Percentiles rank a stretch among this genome's conserved stretches.
phyloP scores from a whole-genome alignment of 2,113 vertebrate species.

The human (Homo sapiens) region DNA sequence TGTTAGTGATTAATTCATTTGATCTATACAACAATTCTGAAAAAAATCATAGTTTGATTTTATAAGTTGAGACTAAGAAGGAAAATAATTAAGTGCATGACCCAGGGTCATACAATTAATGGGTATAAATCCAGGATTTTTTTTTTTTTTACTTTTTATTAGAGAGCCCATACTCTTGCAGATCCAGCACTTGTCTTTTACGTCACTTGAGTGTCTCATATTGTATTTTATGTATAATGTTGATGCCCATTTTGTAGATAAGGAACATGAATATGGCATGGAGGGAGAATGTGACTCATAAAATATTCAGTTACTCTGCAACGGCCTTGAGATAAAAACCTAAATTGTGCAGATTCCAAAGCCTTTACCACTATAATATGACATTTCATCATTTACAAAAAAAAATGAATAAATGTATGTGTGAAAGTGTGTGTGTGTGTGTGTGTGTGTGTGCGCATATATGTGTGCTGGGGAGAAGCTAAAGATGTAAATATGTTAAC shows the following conservation, averaged over 20 bases:
- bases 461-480: rapidly evolving
- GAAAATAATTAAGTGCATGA: background rate
- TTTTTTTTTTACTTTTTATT: background rate
- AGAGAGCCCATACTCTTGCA: rapidly evolving
- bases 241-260: background rate
- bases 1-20: background rate
- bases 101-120: background rate
- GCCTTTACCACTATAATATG: background rate
- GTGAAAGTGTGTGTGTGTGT: too few species aligned
- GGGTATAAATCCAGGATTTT: background rate
- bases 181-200: background rate
- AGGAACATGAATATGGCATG: background rate
- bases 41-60: background rate
- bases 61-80: background rate
- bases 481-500: background rate
- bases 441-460: background rate
- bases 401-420: background rate
- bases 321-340: background rate
- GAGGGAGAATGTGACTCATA: background rate
- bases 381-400: background rate
- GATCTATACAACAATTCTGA: background rate
- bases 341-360: background rate
- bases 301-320: background rate
- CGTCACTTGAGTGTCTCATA: background rate
- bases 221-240: background rate